phyloP scores from a whole-genome alignment of 1,140 invertebrate species.

The Nylanderia fulva region DNA sequence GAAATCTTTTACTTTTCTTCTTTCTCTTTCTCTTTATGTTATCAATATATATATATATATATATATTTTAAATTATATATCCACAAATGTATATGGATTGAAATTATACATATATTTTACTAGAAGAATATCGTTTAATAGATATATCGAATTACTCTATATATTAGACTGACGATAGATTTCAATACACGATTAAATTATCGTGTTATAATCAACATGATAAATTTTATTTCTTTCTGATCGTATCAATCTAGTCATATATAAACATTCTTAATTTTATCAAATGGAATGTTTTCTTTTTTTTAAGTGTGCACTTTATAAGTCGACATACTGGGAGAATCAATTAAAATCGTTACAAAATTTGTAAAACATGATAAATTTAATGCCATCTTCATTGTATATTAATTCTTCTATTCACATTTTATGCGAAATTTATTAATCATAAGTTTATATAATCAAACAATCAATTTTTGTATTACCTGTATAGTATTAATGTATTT shows the following conservation, averaged over 20 bases:
- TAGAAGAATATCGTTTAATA: background rate
- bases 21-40: no score
- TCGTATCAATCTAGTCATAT: background rate
- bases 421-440: background rate
- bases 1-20: background rate
- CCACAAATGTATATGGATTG: background rate
- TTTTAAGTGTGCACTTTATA: constrained; percentile 8
- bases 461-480: background rate
- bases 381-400: no score
- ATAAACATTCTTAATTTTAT: constrained; percentile 19
- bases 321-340: background rate
- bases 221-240: background rate
- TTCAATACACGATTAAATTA: constrained; percentile 8
- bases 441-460: background rate
- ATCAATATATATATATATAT: no score
- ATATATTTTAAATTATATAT: no score
- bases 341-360: background rate
- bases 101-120: background rate
- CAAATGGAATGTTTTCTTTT: background rate
- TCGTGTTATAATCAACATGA: background rate
- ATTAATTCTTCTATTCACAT: no score
- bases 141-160: background rate
- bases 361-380: background rate
- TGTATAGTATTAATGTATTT: background rate
- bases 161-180: background rate